Evolutionary conservation across 2,888 invertebrate species (phyloP).

Genomic region (Nemoura dubitans): DNA sequence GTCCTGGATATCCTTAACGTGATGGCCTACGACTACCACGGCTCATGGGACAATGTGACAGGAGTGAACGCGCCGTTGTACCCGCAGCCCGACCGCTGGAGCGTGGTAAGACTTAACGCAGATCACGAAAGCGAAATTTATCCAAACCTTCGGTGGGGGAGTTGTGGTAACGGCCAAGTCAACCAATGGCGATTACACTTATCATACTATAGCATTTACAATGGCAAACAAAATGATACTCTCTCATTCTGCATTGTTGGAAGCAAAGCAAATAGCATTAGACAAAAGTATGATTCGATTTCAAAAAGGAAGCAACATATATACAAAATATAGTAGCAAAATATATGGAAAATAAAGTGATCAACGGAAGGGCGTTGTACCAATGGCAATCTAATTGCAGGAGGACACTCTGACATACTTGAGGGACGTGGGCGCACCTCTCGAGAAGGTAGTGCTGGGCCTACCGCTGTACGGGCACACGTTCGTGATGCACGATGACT

Average conservation of each 20-base stretch:
- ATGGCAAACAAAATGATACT: no score
- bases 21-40: constrained; percentile 44
- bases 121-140: no score
- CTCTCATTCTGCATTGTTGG: no score
- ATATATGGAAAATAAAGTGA: no score
- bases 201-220: no score
- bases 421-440: constrained; percentile 45
- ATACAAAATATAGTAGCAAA: no score
- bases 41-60: constrained; percentile 48
- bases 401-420: constrained; percentile 25
- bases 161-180: no score
- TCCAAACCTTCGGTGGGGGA: no score
- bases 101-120: constrained; percentile 32
- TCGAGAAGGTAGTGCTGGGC: constrained; percentile 53
- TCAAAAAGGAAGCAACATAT: neutral
- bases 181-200: no score
- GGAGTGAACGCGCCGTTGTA: constrained; percentile 52
- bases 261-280: no score
- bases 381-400: neutral
- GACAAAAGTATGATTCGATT: no score
- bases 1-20: constrained; percentile 31
- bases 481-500: constrained; percentile 27
- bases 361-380: no score
- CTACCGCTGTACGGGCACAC: constrained; percentile 50
- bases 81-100: constrained; percentile 19